Percentiles rank a stretch among this genome's conserved stretches.
phyloP scores from a whole-genome alignment of 2,888 invertebrate genomes.

The Atrina japonica region DNA sequence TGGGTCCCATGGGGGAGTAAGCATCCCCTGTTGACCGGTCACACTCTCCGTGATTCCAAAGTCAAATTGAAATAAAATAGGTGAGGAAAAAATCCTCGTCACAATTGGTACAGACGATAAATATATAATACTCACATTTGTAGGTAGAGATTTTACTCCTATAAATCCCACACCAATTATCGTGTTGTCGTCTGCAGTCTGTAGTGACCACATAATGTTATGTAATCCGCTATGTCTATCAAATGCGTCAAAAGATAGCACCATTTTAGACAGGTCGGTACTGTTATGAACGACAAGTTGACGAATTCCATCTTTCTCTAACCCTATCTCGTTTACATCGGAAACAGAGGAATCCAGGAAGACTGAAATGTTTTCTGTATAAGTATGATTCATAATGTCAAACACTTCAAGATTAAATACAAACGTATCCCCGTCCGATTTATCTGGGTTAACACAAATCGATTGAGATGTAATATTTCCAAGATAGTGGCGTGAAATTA shows the following conservation, averaged over 20 bases:
- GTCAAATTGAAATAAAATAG: too few species aligned
- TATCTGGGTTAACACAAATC: constrained; percentile 33
- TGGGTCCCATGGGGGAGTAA: too few species aligned
- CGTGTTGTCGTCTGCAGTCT: constrained; percentile 1
- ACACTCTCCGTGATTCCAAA: too few species aligned
- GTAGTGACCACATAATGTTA: constrained; percentile 31
- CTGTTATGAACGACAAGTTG: constrained; percentile 52
- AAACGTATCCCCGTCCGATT: constrained; percentile 53
- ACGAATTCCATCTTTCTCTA: constrained; percentile 48
- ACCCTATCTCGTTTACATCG: constrained; percentile 49
- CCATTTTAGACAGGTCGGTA: constrained; percentile 55
- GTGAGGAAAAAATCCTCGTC: too few species aligned
- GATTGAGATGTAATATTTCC: constrained; percentile 46
- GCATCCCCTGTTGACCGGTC: too few species aligned
- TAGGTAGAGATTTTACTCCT: constrained; percentile 13
- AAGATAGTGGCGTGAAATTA: constrained; percentile 22
- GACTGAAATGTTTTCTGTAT: constrained; percentile 44
- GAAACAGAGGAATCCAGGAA: constrained; percentile 54
- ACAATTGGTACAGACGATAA: too few species aligned
- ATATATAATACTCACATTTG: constrained; percentile 8
- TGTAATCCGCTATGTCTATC: constrained; percentile 62
- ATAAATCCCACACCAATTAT: constrained; percentile 25
- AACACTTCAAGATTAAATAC: constrained; percentile 42
- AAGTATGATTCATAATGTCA: constrained; percentile 50
- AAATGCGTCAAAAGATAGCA: constrained; percentile 49